Conservation (phyloP, 1,140 invertebrate species). For the Melipona quadrifasciata region DNA sequence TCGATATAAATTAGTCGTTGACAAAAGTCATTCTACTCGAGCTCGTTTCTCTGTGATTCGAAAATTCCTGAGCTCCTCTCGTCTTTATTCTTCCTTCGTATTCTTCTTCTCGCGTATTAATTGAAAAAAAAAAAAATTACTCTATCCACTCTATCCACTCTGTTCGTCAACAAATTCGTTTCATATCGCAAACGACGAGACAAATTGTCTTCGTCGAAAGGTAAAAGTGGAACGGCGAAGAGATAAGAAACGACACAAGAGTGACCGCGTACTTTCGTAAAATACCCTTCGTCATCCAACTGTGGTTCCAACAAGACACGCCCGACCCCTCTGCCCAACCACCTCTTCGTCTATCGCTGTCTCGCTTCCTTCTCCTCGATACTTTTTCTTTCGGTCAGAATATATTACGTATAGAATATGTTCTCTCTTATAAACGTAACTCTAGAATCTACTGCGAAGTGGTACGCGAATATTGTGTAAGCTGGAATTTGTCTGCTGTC, state of each 20-base stretch:
- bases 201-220: slow-evolving; percentile 23
- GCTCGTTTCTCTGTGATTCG: neutral
- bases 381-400: slow-evolving; percentile 14
- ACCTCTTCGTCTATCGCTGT: slow-evolving; percentile 5
- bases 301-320: slow-evolving; percentile 4
- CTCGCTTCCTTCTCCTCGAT: slow-evolving; percentile 40
- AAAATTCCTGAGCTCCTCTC: neutral
- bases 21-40: neutral
- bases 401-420: slow-evolving; percentile 35
- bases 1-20: slow-evolving; percentile 8
- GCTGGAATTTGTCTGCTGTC: slow-evolving; percentile 45
- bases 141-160: no score
- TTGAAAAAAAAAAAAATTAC: no score
- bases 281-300: slow-evolving; percentile 22
- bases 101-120: no score
- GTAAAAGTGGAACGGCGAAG: neutral
- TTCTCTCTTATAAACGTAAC: slow-evolving; percentile 24
- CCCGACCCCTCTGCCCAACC: slow-evolving; percentile 34
- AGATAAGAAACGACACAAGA: neutral
- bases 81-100: no score
- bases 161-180: no score
- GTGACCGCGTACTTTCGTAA: slow-evolving; percentile 32
- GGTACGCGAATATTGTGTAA: slow-evolving; percentile 28
- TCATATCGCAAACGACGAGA: neutral
- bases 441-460: slow-evolving; percentile 46